Percentiles rank a stretch among this genome's conserved stretches.
Conservation (phyloP, 2,888 invertebrate species). For the Epiblema foenella region DNA sequence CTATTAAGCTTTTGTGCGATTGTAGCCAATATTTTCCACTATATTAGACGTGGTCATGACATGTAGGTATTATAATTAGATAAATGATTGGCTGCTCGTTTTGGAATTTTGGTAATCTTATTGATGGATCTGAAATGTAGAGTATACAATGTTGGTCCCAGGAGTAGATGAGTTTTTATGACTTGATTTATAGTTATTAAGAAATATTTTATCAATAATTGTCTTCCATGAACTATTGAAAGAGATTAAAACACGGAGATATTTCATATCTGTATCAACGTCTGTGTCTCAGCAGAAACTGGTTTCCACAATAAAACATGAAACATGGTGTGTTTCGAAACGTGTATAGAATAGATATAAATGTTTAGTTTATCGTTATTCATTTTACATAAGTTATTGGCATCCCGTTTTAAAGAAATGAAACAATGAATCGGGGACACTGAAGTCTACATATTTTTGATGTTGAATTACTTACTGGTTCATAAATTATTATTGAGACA, state of each 20-base stretch:
- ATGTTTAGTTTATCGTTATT: background rate
- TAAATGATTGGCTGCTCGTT: slow-evolving; percentile 10
- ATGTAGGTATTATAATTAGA: background rate
- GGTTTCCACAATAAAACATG: background rate
- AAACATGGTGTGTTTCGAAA: background rate
- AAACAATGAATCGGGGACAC: too few species aligned
- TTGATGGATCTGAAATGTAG: slow-evolving; percentile 36
- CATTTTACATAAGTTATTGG: too few species aligned
- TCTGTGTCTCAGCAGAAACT: background rate
- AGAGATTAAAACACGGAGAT: background rate
- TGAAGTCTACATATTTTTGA: too few species aligned
- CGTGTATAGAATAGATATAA: background rate
- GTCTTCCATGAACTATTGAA: slow-evolving; percentile 29
- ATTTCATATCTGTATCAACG: too few species aligned
- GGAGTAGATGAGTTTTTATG: slow-evolving; percentile 2
- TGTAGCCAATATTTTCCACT: background rate
- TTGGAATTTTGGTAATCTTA: slow-evolving; percentile 34
- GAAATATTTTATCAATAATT: background rate
- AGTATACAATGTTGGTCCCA: slow-evolving; percentile 1
- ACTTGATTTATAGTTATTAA: slow-evolving; percentile 8
- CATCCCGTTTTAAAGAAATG: too few species aligned
- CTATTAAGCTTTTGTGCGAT: background rate
- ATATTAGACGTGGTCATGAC: background rate
- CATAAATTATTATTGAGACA: background rate
- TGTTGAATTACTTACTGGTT: background rate